These are phyloP conservation scores for Esox masquinongy DNA, from an alignment of 2,797 vertebrate species.

Conservation along the genomic window DNA sequence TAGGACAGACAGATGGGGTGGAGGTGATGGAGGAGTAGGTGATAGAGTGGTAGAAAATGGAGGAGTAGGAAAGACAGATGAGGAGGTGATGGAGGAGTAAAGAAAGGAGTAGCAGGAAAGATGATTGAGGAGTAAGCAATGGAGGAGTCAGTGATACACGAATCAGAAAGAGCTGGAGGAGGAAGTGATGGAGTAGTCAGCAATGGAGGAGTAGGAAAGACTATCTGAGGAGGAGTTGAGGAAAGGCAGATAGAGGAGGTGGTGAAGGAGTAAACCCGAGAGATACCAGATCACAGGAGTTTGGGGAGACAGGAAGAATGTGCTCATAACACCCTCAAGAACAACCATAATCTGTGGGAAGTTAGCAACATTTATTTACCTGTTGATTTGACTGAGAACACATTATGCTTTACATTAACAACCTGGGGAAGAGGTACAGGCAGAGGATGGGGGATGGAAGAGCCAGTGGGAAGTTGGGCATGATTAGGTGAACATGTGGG, in stretches of 20 bases:
- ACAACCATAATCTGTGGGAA: neutral
- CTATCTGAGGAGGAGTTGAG: no score
- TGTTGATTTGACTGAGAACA: neutral
- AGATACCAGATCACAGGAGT: no score
- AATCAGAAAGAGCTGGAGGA: slow-evolving; percentile 38
- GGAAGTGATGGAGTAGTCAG: slow-evolving; percentile 11
- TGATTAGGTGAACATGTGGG: no score
- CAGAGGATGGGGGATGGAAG: no score
- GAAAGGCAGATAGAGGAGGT: no score
- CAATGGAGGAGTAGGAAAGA: no score
- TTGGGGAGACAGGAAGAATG: no score
- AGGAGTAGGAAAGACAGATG: slow-evolving; percentile 49
- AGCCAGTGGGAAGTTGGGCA: no score
- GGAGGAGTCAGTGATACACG: neutral
- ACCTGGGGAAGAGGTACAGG: no score
- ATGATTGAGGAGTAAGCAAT: no score
- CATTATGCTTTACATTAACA: no score
- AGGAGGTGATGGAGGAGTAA: slow-evolving; percentile 51
- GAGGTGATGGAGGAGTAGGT: neutral
- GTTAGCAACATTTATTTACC: neutral
- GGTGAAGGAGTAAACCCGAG: no score
- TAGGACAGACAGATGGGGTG: neutral
- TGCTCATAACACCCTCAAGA: slow-evolving; percentile 9
- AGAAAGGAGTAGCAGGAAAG: neutral
- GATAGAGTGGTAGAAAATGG: slow-evolving; percentile 47